Conservation (phyloP, 1,140 invertebrate species). For the Uloborus diversus region DNA sequence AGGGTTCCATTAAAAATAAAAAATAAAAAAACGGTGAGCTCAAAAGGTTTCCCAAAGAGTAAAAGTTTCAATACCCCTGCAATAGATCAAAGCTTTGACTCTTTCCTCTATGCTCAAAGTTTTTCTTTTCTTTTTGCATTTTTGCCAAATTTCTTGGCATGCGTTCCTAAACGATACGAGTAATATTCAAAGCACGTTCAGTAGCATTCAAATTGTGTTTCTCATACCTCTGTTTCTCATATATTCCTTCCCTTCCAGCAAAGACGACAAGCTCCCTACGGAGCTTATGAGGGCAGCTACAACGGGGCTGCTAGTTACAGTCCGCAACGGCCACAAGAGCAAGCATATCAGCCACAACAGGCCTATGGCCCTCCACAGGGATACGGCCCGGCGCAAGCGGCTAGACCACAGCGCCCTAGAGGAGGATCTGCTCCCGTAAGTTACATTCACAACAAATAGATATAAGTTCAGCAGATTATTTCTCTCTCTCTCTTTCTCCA, state of each 20-base stretch:
- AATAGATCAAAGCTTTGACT: too few species aligned
- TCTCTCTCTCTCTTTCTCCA: neutral
- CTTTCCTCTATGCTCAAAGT: too few species aligned
- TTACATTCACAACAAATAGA: neutral
- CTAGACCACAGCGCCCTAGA: neutral
- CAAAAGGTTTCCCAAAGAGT: too few species aligned
- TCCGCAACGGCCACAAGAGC: neutral
- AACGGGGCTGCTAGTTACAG: neutral
- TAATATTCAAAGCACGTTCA: neutral
- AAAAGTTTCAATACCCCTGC: too few species aligned
- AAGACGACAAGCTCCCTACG: constrained; percentile 27
- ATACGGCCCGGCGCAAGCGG: constrained; percentile 17
- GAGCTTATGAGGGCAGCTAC: constrained; percentile 7
- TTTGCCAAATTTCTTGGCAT: too few species aligned
- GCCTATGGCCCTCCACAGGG: neutral
- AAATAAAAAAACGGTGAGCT: too few species aligned
- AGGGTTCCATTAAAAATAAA: too few species aligned
- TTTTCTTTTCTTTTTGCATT: too few species aligned
- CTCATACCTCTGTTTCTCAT: too few species aligned
- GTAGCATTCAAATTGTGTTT: neutral
- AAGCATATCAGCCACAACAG: constrained; percentile 5
- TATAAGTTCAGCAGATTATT: neutral
- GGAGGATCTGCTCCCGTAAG: constrained; percentile 28
- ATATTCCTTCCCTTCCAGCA: neutral
- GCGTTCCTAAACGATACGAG: too few species aligned